phyloP scores from a whole-genome alignment of 2,888 invertebrate genomes.

The Mesorhabditis spiculigera region DNA sequence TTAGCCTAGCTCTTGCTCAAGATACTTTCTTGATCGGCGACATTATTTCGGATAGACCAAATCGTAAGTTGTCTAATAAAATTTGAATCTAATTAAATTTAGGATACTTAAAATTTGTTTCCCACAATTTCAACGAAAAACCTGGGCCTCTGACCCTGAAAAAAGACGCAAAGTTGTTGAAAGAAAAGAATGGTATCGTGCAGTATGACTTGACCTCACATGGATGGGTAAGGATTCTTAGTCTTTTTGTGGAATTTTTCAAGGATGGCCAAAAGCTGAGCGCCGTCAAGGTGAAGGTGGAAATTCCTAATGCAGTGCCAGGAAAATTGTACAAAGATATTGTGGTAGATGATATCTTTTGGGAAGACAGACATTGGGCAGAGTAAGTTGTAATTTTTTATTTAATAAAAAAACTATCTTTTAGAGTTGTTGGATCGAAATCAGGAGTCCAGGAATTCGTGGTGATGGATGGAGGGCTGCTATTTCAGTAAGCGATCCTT shows the following conservation, averaged over 20 bases:
- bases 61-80: background rate
- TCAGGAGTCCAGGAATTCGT: background rate
- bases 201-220: background rate
- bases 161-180: background rate
- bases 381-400: background rate
- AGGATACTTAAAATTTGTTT: background rate
- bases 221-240: background rate
- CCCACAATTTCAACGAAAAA: background rate
- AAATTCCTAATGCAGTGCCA: background rate
- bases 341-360: background rate
- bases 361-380: constrained; percentile 3
- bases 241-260: background rate
- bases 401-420: background rate
- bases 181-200: background rate
- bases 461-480: background rate
- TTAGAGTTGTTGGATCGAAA: background rate
- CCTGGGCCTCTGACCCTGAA: background rate
- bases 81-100: background rate
- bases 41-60: background rate
- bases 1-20: background rate
- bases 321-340: constrained; percentile 2
- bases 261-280: background rate
- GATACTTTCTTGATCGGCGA: background rate
- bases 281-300: background rate
- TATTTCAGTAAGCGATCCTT: background rate